Conservation (phyloP, 2,113 vertebrate genomes). For the Macquaria ambigua region DNA sequence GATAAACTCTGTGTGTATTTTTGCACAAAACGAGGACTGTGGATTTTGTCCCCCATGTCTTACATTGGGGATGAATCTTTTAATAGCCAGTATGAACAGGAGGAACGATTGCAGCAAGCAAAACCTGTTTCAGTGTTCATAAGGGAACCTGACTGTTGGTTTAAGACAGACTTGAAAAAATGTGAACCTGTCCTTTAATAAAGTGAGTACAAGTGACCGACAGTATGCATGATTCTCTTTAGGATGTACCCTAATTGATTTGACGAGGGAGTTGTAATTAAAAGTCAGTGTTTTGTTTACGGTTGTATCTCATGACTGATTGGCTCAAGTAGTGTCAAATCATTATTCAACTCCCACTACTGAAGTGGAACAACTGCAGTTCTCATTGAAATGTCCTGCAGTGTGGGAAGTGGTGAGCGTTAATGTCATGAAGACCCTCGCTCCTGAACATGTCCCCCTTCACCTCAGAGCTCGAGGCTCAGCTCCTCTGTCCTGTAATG, state of each 20-base stretch:
- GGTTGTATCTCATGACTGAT: not conserved
- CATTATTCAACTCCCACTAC: not conserved
- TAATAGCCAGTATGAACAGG: too few species aligned
- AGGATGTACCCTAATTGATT: too few species aligned
- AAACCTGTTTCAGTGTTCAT: too few species aligned
- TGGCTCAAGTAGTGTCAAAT: not conserved
- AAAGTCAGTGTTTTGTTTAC: not conserved
- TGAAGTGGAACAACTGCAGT: not conserved
- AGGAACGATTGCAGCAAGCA: too few species aligned
- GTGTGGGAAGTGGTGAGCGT: not conserved
- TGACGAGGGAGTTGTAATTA: not conserved
- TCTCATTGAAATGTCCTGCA: conserved; percentile 13
- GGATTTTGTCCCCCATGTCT: too few species aligned
- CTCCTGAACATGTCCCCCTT: conserved; percentile 5
- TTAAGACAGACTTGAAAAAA: not conserved
- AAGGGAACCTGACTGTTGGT: too few species aligned
- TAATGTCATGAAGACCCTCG: not conserved
- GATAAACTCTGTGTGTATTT: too few species aligned
- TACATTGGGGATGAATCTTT: too few species aligned
- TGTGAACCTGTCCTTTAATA: not conserved
- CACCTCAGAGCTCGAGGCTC: conserved; percentile 30
- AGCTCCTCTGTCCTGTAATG: conserved; percentile 72
- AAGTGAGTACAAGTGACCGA: too few species aligned
- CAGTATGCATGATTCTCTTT: too few species aligned
- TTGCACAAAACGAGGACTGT: too few species aligned